Conservation (phyloP, 2,888 invertebrate species). For the Eupithecia inturbata region DNA sequence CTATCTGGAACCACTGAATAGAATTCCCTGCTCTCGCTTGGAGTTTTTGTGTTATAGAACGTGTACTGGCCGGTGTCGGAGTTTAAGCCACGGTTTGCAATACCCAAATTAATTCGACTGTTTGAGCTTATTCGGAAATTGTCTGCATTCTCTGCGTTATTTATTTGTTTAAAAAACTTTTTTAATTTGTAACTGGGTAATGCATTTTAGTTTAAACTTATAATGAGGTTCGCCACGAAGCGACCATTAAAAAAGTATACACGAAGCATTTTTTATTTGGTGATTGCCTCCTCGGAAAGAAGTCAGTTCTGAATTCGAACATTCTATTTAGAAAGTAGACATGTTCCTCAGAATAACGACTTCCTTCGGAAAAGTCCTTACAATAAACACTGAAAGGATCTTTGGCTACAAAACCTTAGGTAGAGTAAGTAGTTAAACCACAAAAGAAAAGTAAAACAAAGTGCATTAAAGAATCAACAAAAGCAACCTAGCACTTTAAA, state of each 20-base stretch:
- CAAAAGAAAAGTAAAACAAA: neutral
- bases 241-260: neutral
- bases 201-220: neutral
- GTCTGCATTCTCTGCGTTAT: slow-evolving; percentile 14
- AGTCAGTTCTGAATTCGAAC: neutral
- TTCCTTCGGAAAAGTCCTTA: neutral
- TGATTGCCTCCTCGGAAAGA: neutral
- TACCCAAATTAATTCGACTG: slow-evolving; percentile 36
- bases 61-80: slow-evolving; percentile 23
- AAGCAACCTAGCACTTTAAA: slow-evolving; percentile 21
- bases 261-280: neutral
- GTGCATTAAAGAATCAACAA: slow-evolving; percentile 14
- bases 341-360: neutral
- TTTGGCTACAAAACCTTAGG: neutral
- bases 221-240: neutral
- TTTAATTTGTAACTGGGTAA: neutral
- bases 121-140: slow-evolving; percentile 30
- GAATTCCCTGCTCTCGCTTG: slow-evolving; percentile 4
- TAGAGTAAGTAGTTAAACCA: neutral
- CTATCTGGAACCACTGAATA: neutral
- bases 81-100: slow-evolving; percentile 31
- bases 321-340: neutral
- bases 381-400: neutral
- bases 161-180: neutral
- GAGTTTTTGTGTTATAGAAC: slow-evolving; percentile 16